Conservation (phyloP, 1,140 invertebrate genomes). For the Drosophila ficusphila region DNA sequence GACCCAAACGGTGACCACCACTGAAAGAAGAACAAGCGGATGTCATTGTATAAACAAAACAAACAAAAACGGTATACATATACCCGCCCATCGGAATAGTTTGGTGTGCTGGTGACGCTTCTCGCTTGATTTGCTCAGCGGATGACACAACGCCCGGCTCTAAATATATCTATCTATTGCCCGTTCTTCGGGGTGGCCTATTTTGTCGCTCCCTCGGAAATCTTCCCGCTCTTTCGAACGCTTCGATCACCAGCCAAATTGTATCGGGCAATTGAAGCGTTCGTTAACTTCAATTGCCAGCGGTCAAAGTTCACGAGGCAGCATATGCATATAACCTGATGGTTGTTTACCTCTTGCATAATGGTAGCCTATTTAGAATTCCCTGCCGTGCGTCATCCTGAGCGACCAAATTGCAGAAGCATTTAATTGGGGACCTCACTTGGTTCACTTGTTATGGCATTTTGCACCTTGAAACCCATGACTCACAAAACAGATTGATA, state of each 20-base stretch:
- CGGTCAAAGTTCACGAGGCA: conserved; percentile 59
- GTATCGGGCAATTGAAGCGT: conserved; percentile 59
- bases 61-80: background rate
- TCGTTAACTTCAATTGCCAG: conserved; percentile 71
- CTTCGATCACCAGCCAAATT: conserved; percentile 47
- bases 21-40: conserved; percentile 83
- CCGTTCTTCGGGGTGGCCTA: conserved; percentile 32
- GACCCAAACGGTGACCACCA: conserved; percentile 84
- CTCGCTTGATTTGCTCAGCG: conserved; percentile 53
- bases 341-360: conserved; percentile 25
- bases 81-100: conserved; percentile 3
- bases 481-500: too few relatives aligned
- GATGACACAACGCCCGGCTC: conserved; percentile 62
- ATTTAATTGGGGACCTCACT: background rate
- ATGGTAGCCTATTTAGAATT: background rate
- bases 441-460: background rate
- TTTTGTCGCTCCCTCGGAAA: conserved; percentile 22
- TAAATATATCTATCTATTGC: conserved; percentile 51
- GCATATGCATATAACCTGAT: conserved; percentile 28
- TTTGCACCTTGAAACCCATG: too few relatives aligned
- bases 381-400: background rate
- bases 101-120: conserved; percentile 17
- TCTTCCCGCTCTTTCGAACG: conserved; percentile 19
- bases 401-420: background rate
- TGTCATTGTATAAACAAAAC: conserved; percentile 36